Conservation (phyloP, 2,888 invertebrate genomes). For the Drosophila aldrichi region DNA sequence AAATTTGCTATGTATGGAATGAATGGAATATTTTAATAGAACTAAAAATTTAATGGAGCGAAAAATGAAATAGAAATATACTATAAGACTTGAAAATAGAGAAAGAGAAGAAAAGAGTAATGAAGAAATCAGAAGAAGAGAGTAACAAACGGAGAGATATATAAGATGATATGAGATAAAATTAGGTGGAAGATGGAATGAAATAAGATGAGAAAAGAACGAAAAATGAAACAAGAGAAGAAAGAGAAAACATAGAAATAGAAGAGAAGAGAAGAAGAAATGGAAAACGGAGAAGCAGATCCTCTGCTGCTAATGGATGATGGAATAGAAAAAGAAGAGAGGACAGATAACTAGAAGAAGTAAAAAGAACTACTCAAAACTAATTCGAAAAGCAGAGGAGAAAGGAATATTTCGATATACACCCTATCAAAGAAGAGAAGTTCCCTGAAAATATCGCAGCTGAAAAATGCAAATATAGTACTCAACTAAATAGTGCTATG, state of each 20-base stretch:
- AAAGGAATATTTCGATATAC: neutral
- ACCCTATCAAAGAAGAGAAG: neutral
- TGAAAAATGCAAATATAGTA: neutral
- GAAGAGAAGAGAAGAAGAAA: neutral
- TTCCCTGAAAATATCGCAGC: neutral
- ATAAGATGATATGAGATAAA: no score
- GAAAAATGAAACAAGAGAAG: no score
- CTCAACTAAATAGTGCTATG: neutral
- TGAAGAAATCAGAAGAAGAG: no score
- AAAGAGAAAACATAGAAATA: neutral
- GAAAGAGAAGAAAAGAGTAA: no score
- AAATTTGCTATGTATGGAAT: neutral
- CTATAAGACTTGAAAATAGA: no score
- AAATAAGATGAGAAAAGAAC: no score
- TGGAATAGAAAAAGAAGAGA: neutral
- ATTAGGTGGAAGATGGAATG: no score
- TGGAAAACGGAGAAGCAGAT: no score
- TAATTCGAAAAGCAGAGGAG: neutral
- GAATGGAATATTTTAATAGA: neutral
- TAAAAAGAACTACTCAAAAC: neutral
- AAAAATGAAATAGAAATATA: no score
- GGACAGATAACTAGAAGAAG: neutral
- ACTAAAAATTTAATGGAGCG: no score
- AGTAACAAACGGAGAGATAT: no score
- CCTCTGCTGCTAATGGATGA: no score